Percentiles rank a stretch among this genome's conserved stretches.
Conservation (phyloP, 2,888 invertebrate genomes). For the Caenorhabditis wallacei region DNA sequence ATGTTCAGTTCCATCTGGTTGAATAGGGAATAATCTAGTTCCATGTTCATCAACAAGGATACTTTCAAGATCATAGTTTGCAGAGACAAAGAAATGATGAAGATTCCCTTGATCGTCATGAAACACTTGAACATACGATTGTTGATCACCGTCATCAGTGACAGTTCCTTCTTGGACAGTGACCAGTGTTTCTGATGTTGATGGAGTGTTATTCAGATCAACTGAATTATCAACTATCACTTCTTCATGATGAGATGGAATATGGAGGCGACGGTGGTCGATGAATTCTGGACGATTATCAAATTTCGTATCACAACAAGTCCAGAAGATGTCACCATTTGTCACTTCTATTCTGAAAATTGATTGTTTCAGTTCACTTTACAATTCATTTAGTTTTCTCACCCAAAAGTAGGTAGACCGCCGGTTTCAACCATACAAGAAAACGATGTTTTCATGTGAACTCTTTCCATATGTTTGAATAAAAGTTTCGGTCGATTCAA, state of each 20-base stretch:
- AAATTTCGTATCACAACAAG: conserved; percentile 72
- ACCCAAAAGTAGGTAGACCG: conserved; percentile 61
- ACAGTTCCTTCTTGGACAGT: conserved; percentile 15
- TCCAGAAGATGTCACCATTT: conserved; percentile 70
- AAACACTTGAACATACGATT: conserved; percentile 46
- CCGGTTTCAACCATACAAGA: conserved; percentile 64
- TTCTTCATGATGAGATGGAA: conserved; percentile 52
- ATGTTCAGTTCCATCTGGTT: conserved; percentile 32
- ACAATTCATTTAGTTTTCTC: background rate
- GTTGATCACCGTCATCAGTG: conserved; percentile 24
- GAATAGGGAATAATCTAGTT: background rate
- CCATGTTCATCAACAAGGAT: background rate
- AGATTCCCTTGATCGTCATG: conserved; percentile 61
- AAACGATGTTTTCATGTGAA: conserved; percentile 76
- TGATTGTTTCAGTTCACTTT: background rate
- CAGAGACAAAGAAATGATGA: conserved; percentile 31
- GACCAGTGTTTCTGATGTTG: conserved; percentile 32
- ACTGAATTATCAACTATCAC: conserved; percentile 17
- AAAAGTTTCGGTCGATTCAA: conserved; percentile 77
- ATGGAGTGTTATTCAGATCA: conserved; percentile 16
- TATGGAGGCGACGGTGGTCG: conserved; percentile 52
- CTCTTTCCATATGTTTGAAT: conserved; percentile 79
- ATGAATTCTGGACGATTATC: conserved; percentile 61
- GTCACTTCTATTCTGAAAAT: conserved; percentile 66
- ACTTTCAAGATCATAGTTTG: background rate